These are phyloP conservation scores for Cariama cristata DNA, from an alignment of 2,113 vertebrate genomes.

Conservation along the genomic window DNA sequence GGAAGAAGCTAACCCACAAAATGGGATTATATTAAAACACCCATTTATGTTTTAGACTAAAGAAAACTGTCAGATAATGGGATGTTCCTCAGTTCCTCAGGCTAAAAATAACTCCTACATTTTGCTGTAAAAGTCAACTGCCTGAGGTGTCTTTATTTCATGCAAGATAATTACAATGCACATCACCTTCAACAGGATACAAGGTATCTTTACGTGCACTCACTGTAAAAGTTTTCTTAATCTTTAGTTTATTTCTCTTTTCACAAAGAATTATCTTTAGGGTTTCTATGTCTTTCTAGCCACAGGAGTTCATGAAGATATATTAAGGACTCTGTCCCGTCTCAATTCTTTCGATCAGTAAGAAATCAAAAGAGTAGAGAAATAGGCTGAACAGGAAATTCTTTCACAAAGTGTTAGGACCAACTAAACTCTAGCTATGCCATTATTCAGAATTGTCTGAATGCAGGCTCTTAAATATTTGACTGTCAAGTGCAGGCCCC, in stretches of 20 bases:
- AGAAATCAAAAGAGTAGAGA: not conserved
- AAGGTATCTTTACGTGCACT: not conserved
- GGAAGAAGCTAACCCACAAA: conserved; percentile 4
- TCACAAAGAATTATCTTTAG: not conserved
- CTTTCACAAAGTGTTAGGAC: not conserved
- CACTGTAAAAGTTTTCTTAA: not conserved
- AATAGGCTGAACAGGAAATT: not conserved
- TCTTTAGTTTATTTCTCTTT: not conserved
- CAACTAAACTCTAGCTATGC: not conserved
- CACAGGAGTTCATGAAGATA: not conserved
- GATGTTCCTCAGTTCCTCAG: not conserved
- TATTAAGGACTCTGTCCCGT: not conserved
- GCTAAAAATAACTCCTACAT: not conserved
- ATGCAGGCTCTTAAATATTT: not conserved
- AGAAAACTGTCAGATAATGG: not conserved
- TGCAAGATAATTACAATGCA: not conserved
- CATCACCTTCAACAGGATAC: not conserved
- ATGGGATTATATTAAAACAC: not conserved
- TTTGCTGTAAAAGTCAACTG: not conserved
- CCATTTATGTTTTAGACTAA: not conserved
- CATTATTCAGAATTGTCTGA: not conserved
- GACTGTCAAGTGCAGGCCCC: not conserved
- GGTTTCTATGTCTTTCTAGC: not conserved
- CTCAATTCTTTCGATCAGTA: not conserved
- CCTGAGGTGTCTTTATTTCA: not conserved